Conservation (phyloP, 1,140 invertebrate species). For the Euborellia annulipes region DNA sequence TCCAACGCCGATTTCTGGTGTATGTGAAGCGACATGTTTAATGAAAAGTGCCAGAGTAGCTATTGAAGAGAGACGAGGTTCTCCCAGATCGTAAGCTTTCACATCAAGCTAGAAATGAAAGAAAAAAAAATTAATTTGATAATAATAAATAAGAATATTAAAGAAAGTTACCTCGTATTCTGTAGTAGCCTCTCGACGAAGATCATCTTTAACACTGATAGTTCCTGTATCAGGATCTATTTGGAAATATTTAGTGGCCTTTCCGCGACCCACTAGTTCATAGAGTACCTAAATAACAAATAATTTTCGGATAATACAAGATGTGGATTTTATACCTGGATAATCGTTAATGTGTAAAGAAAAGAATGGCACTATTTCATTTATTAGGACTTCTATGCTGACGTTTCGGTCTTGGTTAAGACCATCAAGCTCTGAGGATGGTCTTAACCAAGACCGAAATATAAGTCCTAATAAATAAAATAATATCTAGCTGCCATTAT, state of each 20-base stretch:
- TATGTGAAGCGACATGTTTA: slow-evolving; percentile 50
- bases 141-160: neutral
- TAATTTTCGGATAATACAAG: neutral
- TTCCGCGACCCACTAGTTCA: slow-evolving; percentile 62
- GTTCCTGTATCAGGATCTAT: slow-evolving; percentile 69
- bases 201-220: slow-evolving; percentile 59
- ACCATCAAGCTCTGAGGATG: too few relatives aligned
- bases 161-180: slow-evolving; percentile 52
- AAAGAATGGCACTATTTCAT: too few relatives aligned
- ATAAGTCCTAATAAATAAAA: too few relatives aligned
- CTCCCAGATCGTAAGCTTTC: slow-evolving; percentile 70
- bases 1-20: slow-evolving; percentile 52
- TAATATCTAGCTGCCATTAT: too few relatives aligned
- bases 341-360: too few relatives aligned
- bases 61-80: slow-evolving; percentile 64
- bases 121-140: neutral
- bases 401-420: too few relatives aligned
- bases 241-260: slow-evolving; percentile 66
- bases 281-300: slow-evolving; percentile 41
- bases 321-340: too few relatives aligned
- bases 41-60: slow-evolving; percentile 67
- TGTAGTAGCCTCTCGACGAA: slow-evolving; percentile 66
- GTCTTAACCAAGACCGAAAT: too few relatives aligned
- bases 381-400: too few relatives aligned
- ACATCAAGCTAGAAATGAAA: slow-evolving; percentile 49